These are phyloP conservation scores for Berghia stephanieae DNA, from an alignment of 1,140 invertebrate genomes.

Conservation along the genomic window DNA sequence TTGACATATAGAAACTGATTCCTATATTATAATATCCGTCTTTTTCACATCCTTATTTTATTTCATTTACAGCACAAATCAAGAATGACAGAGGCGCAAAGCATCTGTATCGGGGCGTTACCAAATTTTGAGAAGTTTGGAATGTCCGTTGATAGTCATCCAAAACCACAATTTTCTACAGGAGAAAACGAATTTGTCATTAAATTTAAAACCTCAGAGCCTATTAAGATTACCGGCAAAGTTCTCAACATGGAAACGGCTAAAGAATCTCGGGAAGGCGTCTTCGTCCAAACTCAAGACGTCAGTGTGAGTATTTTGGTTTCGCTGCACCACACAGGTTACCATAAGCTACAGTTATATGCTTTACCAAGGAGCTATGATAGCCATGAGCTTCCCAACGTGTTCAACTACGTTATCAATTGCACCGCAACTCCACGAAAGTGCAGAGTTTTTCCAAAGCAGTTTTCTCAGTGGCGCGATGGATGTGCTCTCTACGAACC, in stretches of 20 bases:
- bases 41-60: too few species aligned
- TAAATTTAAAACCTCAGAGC: constrained; percentile 44
- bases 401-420: constrained; percentile 64
- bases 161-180: constrained; percentile 43
- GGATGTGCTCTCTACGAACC: constrained; percentile 64
- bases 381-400: constrained; percentile 61
- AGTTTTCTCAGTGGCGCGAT: constrained; percentile 67
- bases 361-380: constrained; percentile 57
- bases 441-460: constrained; percentile 57
- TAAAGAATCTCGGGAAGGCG: constrained; percentile 54
- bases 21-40: too few species aligned
- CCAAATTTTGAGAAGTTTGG: constrained; percentile 50
- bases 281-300: constrained; percentile 58
- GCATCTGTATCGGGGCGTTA: constrained; percentile 58
- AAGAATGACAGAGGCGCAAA: too few species aligned
- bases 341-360: constrained; percentile 65
- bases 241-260: constrained; percentile 53
- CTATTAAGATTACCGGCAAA: constrained; percentile 60
- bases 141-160: constrained; percentile 47
- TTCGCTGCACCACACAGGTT: constrained; percentile 54
- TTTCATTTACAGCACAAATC: too few species aligned
- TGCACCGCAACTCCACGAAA: constrained; percentile 34
- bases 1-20: too few species aligned
- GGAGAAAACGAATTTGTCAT: constrained; percentile 53
- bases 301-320: constrained; percentile 48